Base-by-base conservation (phyloP, 1,140 invertebrate species). In the Ruditapes philippinarum region DNA sequence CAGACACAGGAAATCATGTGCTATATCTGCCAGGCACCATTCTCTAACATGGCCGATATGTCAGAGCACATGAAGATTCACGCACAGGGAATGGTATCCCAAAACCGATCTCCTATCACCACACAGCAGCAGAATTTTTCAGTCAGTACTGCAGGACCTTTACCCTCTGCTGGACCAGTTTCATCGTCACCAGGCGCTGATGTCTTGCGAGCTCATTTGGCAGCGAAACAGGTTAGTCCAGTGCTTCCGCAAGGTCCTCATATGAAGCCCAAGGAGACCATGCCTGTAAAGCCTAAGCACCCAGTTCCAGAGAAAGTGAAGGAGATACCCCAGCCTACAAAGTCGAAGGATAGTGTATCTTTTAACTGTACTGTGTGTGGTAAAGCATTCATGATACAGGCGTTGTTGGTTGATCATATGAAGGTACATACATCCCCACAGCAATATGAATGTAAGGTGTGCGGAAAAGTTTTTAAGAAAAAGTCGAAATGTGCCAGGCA, bases 371-470 rank as follows among this genome's bases (percentile, higher is more conserved):
- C 19, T 19, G 31, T 80, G 1, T 83, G 80, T 70, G 62, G 80
- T n/a, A 65, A 60, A 40, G 3, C 60, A n/a, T 83, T 83, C 36
- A 12, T 1, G 4, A 83, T 68, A 31, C 57, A 65, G 25, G 36
- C 25, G 25, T n/a, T 42, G 5, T 40, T 62, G 14, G 42, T 65
- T 40, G 83, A 74, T 22, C 68, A 86, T 40, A 73, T 57, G 40
- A 86, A 86, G 33, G 45, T 73, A 25, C 83, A 86, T 42, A 60
- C 51, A 22, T n/a, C 19, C 22, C 42, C 70, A 36, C 45, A 51
- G 22, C 73, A 87, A 25, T 87, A 60, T 76, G 73, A 87, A 68
- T 87, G 84, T 51, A 78, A 68, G 28, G 40, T 87, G 7, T 87
- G 84, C 42, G 76, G 76, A 28, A 87, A 87, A 79, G 36, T 28